A percentile compares a stretch with the other conserved stretches of the same genome.
Evolutionary conservation across 2,797 vertebrate genomes (phyloP).

Genomic region (Gymnocypris eckloni): DNA sequence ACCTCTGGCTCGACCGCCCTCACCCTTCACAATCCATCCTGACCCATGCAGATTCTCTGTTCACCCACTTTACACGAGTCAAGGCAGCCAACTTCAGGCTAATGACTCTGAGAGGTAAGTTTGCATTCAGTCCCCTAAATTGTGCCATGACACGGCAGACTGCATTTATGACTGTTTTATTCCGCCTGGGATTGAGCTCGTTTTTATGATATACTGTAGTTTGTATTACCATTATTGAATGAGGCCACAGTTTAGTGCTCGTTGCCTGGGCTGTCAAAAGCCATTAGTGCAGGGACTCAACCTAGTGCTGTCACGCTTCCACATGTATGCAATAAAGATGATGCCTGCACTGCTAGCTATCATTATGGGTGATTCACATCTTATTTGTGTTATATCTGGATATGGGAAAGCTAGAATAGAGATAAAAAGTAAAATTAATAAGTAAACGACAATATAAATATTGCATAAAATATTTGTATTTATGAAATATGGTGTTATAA

Average conservation of each 20-base stretch:
- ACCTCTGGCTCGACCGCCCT: not conserved
- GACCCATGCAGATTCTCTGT: not conserved
- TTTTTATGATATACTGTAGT: slow-evolving; percentile 59
- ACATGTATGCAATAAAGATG: slow-evolving; percentile 29
- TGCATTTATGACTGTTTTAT: slow-evolving; percentile 61
- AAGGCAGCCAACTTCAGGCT: slow-evolving; percentile 45
- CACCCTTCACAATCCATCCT: not conserved
- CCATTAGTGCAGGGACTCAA: slow-evolving; percentile 47
- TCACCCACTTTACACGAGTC: not conserved
- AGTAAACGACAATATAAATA: not conserved
- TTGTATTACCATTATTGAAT: slow-evolving; percentile 59
- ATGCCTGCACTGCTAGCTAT: not conserved
- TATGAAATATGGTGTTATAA: not conserved
- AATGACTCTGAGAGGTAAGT: slow-evolving; percentile 41
- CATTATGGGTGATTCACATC: slow-evolving; percentile 38
- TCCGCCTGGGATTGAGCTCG: slow-evolving; percentile 47
- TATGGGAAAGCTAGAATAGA: not conserved
- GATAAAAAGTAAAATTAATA: not conserved
- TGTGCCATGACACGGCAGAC: slow-evolving; percentile 56
- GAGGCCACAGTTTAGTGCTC: slow-evolving; percentile 53
- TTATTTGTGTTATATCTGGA: slow-evolving; percentile 17
- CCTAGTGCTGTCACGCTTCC: slow-evolving; percentile 36
- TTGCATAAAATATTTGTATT: not conserved
- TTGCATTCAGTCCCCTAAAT: slow-evolving; percentile 51
- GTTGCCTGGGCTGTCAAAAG: slow-evolving; percentile 49